Evolutionary conservation across 2,113 vertebrate genomes (phyloP).

Genomic region (Epinephelus fuscoguttatus): DNA sequence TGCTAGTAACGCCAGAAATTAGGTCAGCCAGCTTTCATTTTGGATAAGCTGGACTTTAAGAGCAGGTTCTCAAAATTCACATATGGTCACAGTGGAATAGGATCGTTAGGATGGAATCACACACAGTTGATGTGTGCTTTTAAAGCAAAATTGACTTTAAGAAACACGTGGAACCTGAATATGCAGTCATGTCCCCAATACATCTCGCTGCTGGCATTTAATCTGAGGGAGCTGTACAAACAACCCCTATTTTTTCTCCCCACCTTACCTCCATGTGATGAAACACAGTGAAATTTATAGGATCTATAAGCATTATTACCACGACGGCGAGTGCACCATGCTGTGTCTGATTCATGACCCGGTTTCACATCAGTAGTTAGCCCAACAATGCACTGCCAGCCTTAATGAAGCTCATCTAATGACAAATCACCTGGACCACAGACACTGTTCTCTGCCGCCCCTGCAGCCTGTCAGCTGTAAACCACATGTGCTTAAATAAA

Average conservation of each 20-base stretch:
- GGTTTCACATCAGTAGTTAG: constrained; percentile 70
- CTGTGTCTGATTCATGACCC: constrained; percentile 64
- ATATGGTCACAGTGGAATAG: constrained; percentile 17
- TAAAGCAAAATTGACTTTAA: background rate
- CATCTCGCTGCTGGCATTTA: background rate
- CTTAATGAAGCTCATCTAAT: constrained; percentile 74
- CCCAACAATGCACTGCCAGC: constrained; percentile 60
- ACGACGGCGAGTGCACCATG: constrained; percentile 28
- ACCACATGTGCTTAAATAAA: constrained; percentile 61
- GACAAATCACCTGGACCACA: constrained; percentile 77
- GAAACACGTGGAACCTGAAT: background rate
- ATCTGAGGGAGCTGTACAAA: background rate
- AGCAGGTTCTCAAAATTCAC: constrained; percentile 56
- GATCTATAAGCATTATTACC: constrained; percentile 52
- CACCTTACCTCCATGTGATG: background rate
- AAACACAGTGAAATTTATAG: constrained; percentile 27
- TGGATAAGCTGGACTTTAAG: constrained; percentile 69
- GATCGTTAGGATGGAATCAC: background rate
- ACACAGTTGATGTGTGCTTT: background rate
- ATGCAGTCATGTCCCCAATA: background rate
- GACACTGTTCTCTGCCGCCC: constrained; percentile 53
- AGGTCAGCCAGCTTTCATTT: constrained; percentile 73
- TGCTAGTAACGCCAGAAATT: constrained; percentile 60
- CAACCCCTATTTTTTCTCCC: background rate
- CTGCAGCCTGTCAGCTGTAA: constrained; percentile 63